Evolutionary conservation across 2,888 invertebrate genomes (phyloP), one percentile per base, ranked within the genome.

Genomic region (Shargacucullia verbasci): DNA sequence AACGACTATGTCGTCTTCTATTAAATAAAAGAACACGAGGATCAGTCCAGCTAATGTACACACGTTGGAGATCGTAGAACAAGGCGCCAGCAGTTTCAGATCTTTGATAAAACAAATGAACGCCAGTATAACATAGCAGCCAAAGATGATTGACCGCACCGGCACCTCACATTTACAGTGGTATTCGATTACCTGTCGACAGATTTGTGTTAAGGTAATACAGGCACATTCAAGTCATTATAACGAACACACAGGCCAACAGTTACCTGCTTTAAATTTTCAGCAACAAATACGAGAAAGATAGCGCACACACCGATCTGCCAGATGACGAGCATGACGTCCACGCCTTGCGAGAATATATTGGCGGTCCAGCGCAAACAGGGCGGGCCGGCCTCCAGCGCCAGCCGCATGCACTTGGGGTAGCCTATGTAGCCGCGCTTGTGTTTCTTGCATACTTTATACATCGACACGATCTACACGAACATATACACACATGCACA

Each of bases 231-330:
- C 4, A 20, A 20, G 4, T 9, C 4, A 29, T 9, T 6, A 7
- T 6, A 7, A 29, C 9, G 29, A 3, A 38, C 8, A 10, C 2
- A 5, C 10, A 6, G 9, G 9, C 25, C n/a, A 12, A 45, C 2
- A 12, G 4, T 46, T 59, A 96, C 95, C 88, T 95, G 94, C 82
- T 96, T 94, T 27, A 97, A 78, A 84, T 96, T 97, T 56, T 95
- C 95, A 0, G 97, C 96, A 44, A 97, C 95, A 84, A 98, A 98
- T 15, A 98, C 96, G 60, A 97, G 95, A 90, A 98, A 98, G 14
- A 98, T 97, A 83, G 97, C 97, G 87, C 98, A 98, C 76, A 98
- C 97, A 57, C 98, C 98, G 64, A 98, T 91, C 89, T 98, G 98
- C 85, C 98, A 98, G 20, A 96, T 82, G 70, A 97, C 89, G 50